Evolutionary conservation across 1,140 invertebrate genomes (phyloP).

Genomic region (Colletes latitarsis): DNA sequence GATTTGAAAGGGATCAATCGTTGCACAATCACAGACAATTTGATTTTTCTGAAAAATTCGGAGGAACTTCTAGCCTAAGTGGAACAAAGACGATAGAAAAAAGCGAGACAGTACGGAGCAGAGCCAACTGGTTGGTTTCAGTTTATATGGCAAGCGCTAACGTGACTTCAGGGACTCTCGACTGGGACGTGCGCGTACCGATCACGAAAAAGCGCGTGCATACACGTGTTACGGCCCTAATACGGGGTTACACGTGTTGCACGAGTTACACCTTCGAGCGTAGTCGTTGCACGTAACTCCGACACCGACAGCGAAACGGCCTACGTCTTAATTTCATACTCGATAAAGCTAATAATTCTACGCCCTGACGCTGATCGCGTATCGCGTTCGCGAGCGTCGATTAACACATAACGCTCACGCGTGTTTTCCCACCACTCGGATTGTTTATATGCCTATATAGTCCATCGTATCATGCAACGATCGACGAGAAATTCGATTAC

Average conservation of each 20-base stretch:
- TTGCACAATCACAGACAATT: too few species aligned
- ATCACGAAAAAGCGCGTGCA: constrained; percentile 25
- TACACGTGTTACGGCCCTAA: constrained; percentile 40
- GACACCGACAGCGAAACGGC: constrained; percentile 13
- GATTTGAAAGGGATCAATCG: too few species aligned
- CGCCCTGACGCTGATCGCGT: constrained; percentile 56
- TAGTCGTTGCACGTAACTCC: constrained; percentile 16
- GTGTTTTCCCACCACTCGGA: constrained; percentile 12
- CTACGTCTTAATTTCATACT: constrained; percentile 75
- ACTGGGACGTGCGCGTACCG: constrained; percentile 53
- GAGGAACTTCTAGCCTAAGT: too few species aligned
- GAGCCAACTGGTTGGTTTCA: constrained; percentile 8
- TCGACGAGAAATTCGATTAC: neutral
- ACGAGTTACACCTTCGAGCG: constrained; percentile 20
- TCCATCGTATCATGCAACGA: neutral
- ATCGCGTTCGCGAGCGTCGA: constrained; percentile 29
- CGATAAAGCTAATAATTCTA: constrained; percentile 72
- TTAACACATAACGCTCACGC: constrained; percentile 57
- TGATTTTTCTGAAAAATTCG: too few species aligned
- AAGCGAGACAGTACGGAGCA: constrained; percentile 7
- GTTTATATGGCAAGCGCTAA: constrained; percentile 45
- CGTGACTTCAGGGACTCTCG: constrained; percentile 56
- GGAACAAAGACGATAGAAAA: neutral
- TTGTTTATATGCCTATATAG: neutral
- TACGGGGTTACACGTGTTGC: constrained; percentile 47